phyloP scores from a whole-genome alignment of 2,888 invertebrate species.

The Megastigmus dorsalis region DNA sequence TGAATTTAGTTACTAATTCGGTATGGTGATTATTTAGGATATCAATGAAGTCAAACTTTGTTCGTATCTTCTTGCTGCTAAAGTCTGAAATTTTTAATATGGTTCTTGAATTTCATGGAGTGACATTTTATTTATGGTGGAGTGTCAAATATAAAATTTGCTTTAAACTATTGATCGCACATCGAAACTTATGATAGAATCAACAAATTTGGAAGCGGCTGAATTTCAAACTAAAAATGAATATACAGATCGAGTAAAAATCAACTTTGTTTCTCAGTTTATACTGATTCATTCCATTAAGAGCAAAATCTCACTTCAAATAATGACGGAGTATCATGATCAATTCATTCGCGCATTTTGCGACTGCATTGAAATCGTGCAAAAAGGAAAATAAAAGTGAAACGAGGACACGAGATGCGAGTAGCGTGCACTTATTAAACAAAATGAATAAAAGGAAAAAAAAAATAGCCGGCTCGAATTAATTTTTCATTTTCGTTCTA shows the following conservation, averaged over 20 bases:
- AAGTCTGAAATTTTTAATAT: background rate
- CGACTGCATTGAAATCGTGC: background rate
- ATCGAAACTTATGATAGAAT: too few species aligned
- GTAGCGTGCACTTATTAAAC: background rate
- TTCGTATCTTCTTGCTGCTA: background rate
- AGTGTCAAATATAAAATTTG: too few species aligned
- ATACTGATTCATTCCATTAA: background rate
- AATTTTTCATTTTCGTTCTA: constrained; percentile 26
- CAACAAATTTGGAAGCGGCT: too few species aligned
- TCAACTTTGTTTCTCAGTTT: too few species aligned
- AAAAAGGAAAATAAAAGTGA: constrained; percentile 9
- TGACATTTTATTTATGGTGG: constrained; percentile 10
- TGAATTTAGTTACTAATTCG: background rate
- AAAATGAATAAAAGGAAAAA: too few species aligned
- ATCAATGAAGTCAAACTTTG: background rate
- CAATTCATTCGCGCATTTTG: constrained; percentile 6
- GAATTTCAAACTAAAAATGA: constrained; percentile 2
- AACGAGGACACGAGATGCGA: constrained; percentile 4
- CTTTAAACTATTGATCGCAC: too few species aligned
- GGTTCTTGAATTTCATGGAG: background rate
- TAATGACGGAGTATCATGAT: constrained; percentile 12
- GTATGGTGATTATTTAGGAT: background rate
- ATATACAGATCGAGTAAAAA: too few species aligned
- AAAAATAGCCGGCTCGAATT: background rate
- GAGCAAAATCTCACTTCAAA: constrained; percentile 4